These are phyloP conservation scores for Phaethornis superciliosus DNA, from an alignment of 2,113 vertebrate genomes.

Conservation along the genomic window DNA sequence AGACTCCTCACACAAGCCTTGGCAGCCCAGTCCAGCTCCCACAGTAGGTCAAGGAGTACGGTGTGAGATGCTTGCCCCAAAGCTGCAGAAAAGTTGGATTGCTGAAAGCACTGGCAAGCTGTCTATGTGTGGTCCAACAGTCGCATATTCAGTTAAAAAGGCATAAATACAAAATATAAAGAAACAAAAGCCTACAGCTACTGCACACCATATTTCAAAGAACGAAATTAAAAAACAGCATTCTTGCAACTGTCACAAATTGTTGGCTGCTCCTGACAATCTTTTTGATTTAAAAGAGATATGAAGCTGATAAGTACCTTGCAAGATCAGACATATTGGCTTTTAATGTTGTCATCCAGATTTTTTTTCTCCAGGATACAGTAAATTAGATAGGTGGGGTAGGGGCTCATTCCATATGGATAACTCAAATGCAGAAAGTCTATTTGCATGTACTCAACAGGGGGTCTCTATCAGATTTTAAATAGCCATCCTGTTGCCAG, in stretches of 20 bases:
- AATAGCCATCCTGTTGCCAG: background rate
- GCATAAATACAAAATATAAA: background rate
- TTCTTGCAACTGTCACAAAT: conserved; percentile 4
- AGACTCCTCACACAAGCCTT: background rate
- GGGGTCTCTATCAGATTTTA: conserved; percentile 6
- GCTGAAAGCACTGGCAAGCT: conserved; percentile 15
- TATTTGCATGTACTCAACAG: conserved; percentile 10
- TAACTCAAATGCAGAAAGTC: background rate
- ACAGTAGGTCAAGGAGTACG: background rate
- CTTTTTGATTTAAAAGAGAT: background rate
- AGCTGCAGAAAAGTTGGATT: background rate
- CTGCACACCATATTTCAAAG: background rate
- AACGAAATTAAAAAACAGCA: background rate
- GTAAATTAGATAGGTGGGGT: background rate
- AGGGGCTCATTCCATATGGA: background rate
- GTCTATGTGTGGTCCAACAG: background rate
- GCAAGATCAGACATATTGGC: conserved; percentile 13
- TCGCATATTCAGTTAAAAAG: background rate
- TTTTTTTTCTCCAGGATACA: background rate
- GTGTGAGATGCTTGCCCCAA: background rate
- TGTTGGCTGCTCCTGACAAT: background rate
- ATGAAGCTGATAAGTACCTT: background rate
- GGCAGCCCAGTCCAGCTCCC: background rate
- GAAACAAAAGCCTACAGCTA: conserved; percentile 21
- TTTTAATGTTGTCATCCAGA: conserved; percentile 32